Evolutionary conservation across 2,888 invertebrate genomes (phyloP).

Genomic region (Uloborus plumipes): DNA sequence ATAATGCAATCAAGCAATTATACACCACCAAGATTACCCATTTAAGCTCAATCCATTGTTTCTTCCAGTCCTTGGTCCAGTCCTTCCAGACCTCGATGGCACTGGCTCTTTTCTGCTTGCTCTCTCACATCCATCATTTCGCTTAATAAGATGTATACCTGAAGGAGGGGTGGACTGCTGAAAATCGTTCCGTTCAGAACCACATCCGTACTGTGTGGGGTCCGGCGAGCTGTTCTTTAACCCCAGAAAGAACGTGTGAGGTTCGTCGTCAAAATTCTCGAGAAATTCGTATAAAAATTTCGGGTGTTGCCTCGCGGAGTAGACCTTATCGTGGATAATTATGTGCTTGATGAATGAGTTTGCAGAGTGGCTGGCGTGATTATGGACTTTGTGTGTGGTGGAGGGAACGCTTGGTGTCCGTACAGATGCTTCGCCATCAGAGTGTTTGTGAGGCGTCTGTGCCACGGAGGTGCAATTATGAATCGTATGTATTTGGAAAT

Average conservation of each 20-base stretch:
- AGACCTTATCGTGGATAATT: conserved; percentile 45
- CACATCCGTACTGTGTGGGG: conserved; percentile 8
- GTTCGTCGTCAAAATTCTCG: conserved; percentile 51
- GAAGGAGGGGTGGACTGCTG: too few relatives aligned
- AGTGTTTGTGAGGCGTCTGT: too few relatives aligned
- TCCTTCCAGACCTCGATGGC: too few relatives aligned
- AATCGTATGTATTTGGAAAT: neutral
- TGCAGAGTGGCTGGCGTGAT: neutral
- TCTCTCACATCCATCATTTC: too few relatives aligned
- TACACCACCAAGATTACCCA: too few relatives aligned
- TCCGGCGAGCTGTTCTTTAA: neutral
- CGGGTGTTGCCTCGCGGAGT: conserved; percentile 37
- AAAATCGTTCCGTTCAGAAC: too few relatives aligned
- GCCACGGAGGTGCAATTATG: conserved; percentile 2
- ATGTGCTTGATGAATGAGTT: conserved; percentile 34
- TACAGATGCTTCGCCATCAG: neutral
- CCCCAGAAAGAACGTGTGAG: conserved; percentile 43
- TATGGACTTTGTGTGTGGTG: conserved; percentile 43
- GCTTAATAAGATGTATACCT: too few relatives aligned
- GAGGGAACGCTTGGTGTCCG: conserved; percentile 6
- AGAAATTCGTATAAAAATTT: conserved; percentile 49
- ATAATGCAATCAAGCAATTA: too few relatives aligned
- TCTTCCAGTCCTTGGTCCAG: too few relatives aligned
- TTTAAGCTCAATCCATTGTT: too few relatives aligned
- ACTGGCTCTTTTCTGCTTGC: too few relatives aligned